Evolutionary conservation across 2,888 invertebrate genomes (phyloP).

Genomic region (Nemurella pictetii): DNA sequence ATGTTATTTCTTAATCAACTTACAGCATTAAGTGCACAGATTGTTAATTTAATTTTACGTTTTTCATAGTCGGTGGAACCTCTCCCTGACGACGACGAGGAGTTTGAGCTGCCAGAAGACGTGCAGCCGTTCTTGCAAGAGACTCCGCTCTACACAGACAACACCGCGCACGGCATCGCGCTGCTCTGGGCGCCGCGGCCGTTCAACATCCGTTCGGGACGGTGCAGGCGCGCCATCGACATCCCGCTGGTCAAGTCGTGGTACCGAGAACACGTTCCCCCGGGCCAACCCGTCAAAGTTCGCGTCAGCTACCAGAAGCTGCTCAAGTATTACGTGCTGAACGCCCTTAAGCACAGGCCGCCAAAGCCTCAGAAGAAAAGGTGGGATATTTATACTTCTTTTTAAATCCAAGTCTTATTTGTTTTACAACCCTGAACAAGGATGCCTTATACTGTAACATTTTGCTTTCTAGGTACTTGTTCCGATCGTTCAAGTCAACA

Average conservation of each 20-base stretch:
- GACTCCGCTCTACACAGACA: slow-evolving; percentile 95
- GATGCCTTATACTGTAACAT: not conserved
- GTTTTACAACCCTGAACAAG: too few species aligned
- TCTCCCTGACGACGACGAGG: slow-evolving; percentile 90
- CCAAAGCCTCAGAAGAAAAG: slow-evolving; percentile 99
- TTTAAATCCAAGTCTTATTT: too few species aligned
- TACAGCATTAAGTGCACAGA: too few species aligned
- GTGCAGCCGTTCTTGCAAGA: slow-evolving; percentile 93
- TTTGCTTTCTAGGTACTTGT: slow-evolving; percentile 71
- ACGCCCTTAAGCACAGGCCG: slow-evolving; percentile 94
- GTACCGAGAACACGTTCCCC: slow-evolving; percentile 94
- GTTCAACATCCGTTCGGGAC: slow-evolving; percentile 94
- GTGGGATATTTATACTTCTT: too few species aligned
- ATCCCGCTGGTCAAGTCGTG: slow-evolving; percentile 97
- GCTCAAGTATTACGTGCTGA: slow-evolving; percentile 96
- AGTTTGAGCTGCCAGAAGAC: slow-evolving; percentile 87
- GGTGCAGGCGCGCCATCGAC: slow-evolving; percentile 92
- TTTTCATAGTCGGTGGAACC: slow-evolving; percentile 70
- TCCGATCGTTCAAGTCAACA: slow-evolving; percentile 98
- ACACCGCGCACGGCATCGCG: slow-evolving; percentile 98
- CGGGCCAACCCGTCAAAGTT: slow-evolving; percentile 97
- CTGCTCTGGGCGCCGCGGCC: slow-evolving; percentile 97
- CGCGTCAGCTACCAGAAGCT: slow-evolving; percentile 99
- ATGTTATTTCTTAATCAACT: not conserved
- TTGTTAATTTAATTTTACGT: not conserved